Base-by-base conservation (phyloP, 1,140 invertebrate genomes). In the Calephelis virginiensis region DNA sequence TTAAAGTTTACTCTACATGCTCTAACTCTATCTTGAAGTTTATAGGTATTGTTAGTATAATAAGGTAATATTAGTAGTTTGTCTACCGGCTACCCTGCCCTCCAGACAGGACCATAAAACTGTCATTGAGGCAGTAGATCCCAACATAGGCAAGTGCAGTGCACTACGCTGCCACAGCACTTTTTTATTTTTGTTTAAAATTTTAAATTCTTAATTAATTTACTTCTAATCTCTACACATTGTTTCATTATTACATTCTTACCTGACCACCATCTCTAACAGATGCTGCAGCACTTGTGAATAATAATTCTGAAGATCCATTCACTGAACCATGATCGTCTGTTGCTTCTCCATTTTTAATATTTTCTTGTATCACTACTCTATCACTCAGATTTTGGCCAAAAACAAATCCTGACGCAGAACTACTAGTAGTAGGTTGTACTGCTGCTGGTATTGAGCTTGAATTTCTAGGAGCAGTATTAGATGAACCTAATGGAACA, bases 361-460 rank as follows among this genome's bases (percentile, higher is more conserved):
- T 72, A 72, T 72, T 78, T 67, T 86, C 86, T 65, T 80, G 80
- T 46, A 86, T 82, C 6, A 95, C 92, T 13, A 97, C 97, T 72
- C 96, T 93, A 73, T 97, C 96, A 83, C 96, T 95, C 47, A 98
- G 92, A 91, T 97, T 97, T 81, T 97, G 96, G n/a, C 97, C 97
- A 91, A 98, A 98, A 6, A 98, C 95, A 93, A 97, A 98, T 61
- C 93, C 93, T 43, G 93, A 82, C 13, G 87, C 83, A 43, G 82
- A 82, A 11, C 81, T 77, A 63, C 80, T 75, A 8, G 82, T 77
- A 48, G 86, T 71, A 2, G 88, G 69, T 40, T 86, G 81, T 11
- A 72, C 75, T 6, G 84, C 72, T 14, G 83, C 73, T 47, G 83
- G 78, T 6, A 84, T 84, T n/a, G 81, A 71, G 13, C 75, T 87